phyloP scores from a whole-genome alignment of 2,797 vertebrate species.

The Phaenicophaeus curvirostris region DNA sequence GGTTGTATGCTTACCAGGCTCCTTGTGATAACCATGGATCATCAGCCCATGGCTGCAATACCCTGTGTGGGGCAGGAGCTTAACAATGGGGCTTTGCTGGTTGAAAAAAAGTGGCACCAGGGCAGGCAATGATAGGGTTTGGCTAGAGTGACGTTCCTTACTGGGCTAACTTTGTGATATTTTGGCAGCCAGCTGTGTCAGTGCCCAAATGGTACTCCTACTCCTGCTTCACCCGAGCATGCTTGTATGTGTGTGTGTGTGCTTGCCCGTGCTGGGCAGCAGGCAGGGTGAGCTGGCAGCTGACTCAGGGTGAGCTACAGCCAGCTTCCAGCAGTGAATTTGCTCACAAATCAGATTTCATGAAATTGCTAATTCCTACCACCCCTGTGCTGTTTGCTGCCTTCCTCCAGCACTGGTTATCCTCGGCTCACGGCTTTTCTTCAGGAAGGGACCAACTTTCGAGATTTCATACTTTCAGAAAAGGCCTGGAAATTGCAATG shows the following conservation, averaged over 20 bases:
- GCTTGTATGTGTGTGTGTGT: background rate
- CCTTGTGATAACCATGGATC: background rate
- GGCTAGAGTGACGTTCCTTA: background rate
- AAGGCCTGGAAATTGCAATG: background rate
- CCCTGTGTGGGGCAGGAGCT: background rate
- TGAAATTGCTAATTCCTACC: background rate
- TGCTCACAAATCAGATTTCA: background rate
- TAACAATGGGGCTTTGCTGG: background rate
- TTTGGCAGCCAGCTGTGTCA: background rate
- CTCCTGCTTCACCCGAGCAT: background rate
- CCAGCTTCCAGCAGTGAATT: background rate
- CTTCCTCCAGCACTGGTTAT: background rate
- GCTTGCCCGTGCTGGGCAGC: background rate
- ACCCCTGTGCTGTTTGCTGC: background rate
- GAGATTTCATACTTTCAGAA: background rate
- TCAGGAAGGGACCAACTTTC: background rate
- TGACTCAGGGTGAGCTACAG: background rate
- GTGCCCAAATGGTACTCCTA: background rate
- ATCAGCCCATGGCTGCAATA: background rate
- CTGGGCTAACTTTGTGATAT: background rate
- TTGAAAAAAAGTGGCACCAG: background rate
- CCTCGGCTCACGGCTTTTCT: rapidly evolving
- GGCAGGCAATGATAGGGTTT: background rate
- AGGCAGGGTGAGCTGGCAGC: background rate
- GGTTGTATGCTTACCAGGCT: background rate